Evolutionary conservation across 1,140 invertebrate genomes (phyloP).

Genomic region (Plectrocnemia conspersa): DNA sequence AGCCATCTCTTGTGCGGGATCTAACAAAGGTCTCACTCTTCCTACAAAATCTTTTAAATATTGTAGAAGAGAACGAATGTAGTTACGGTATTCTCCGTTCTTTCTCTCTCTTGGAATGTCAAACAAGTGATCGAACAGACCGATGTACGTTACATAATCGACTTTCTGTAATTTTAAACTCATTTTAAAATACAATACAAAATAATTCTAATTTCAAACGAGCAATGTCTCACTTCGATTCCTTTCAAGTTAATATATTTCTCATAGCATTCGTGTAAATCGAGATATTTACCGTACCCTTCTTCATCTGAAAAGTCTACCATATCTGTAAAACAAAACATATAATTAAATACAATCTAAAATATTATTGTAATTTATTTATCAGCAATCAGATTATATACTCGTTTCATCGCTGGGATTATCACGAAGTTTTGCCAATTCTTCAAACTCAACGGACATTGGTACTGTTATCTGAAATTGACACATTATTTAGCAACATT

Average conservation of each 20-base stretch:
- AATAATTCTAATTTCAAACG: slow-evolving; percentile 2
- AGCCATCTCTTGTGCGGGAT: slow-evolving; percentile 76
- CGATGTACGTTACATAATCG: slow-evolving; percentile 94
- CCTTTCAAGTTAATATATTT: slow-evolving; percentile 97
- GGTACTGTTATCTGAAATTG: slow-evolving; percentile 73
- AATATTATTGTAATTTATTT: slow-evolving; percentile 3
- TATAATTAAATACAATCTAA: slow-evolving; percentile 10
- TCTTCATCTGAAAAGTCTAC: slow-evolving; percentile 99
- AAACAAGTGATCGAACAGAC: slow-evolving; percentile 92
- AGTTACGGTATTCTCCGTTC: slow-evolving; percentile 88
- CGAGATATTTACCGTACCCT: slow-evolving; percentile 97
- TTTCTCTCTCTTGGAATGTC: slow-evolving; percentile 94
- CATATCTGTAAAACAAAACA: slow-evolving; percentile 57
- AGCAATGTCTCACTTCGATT: slow-evolving; percentile 64
- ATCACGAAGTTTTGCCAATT: slow-evolving; percentile 83
- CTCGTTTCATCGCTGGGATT: slow-evolving; percentile 76
- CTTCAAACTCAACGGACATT: slow-evolving; percentile 96
- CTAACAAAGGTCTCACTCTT: slow-evolving; percentile 86
- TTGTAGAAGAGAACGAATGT: slow-evolving; percentile 77
- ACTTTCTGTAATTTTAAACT: slow-evolving; percentile 79
- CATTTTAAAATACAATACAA: too few relatives aligned
- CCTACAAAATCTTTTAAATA: slow-evolving; percentile 84
- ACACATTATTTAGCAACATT: slow-evolving; percentile 13
- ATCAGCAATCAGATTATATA: slow-evolving; percentile 40
- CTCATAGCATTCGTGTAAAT: slow-evolving; percentile 96